A percentile compares a stretch with the other conserved stretches of the same genome.
Evolutionary conservation across 2,888 invertebrate species (phyloP).

Genomic region (Acleris emargana): DNA sequence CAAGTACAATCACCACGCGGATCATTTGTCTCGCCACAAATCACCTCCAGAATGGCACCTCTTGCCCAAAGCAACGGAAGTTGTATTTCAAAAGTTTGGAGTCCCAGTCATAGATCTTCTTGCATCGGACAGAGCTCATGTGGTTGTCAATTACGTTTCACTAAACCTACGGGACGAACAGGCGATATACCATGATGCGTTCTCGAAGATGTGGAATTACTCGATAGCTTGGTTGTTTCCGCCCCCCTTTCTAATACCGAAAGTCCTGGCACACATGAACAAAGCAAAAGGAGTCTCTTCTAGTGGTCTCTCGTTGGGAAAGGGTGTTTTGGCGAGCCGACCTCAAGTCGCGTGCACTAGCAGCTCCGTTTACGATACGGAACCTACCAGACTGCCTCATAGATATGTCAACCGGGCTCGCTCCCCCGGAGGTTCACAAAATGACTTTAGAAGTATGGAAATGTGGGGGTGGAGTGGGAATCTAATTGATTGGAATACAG

Average conservation of each 20-base stretch:
- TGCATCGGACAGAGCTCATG: constrained; percentile 10
- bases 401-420: constrained; percentile 31
- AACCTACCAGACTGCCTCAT: constrained; percentile 27
- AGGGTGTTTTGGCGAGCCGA: constrained; percentile 45
- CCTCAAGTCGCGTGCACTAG: constrained; percentile 39
- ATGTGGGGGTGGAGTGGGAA: constrained; percentile 41
- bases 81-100: constrained; percentile 10
- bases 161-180: neutral
- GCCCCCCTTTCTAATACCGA: constrained; percentile 36
- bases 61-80: neutral
- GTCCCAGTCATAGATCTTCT: constrained; percentile 18
- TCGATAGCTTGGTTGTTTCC: constrained; percentile 38
- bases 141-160: neutral
- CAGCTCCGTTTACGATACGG: constrained; percentile 31
- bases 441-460: constrained; percentile 39
- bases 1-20: constrained; percentile 44
- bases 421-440: constrained; percentile 29
- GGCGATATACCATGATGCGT: constrained; percentile 27
- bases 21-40: constrained; percentile 38
- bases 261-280: constrained; percentile 37
- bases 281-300: constrained; percentile 21
- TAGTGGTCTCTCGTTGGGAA: constrained; percentile 45
- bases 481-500: constrained; percentile 27
- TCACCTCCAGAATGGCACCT: constrained; percentile 16
- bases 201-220: constrained; percentile 33